Conservation (phyloP, 2,888 invertebrate species). For the Acleris holmiana region DNA sequence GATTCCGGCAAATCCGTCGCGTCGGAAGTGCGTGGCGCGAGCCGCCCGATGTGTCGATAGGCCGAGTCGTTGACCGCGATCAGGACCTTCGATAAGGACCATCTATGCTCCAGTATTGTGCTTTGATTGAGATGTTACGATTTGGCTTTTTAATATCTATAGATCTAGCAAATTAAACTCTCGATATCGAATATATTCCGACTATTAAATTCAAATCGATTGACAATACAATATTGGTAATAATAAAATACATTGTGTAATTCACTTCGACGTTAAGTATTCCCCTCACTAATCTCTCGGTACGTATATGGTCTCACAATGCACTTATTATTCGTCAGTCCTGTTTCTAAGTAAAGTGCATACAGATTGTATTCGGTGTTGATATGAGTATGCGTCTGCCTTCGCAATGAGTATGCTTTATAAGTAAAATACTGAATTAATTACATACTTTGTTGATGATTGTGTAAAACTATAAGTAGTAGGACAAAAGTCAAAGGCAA, state of each 20-base stretch:
- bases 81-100: constrained; percentile 70
- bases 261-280: constrained; percentile 75
- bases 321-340: constrained; percentile 83
- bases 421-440: constrained; percentile 42
- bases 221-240: constrained; percentile 5
- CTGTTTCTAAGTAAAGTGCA: constrained; percentile 82
- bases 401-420: constrained; percentile 65
- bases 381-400: constrained; percentile 73
- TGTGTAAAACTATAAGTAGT: neutral
- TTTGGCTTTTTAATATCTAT: constrained; percentile 40
- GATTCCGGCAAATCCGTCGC: constrained; percentile 85
- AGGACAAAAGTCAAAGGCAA: constrained; percentile 1
- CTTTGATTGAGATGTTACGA: constrained; percentile 63
- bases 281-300: constrained; percentile 79
- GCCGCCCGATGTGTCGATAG: constrained; percentile 78
- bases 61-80: constrained; percentile 79
- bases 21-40: constrained; percentile 82
- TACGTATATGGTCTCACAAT: constrained; percentile 81
- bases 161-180: neutral
- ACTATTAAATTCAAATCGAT: neutral
- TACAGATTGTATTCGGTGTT: constrained; percentile 69
- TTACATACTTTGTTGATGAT: constrained; percentile 34
- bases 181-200: neutral
- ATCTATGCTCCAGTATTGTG: constrained; percentile 60
- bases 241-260: constrained; percentile 39